Evolutionary conservation across 2,888 invertebrate species (phyloP).

Genomic region (Atethmia centrago): DNA sequence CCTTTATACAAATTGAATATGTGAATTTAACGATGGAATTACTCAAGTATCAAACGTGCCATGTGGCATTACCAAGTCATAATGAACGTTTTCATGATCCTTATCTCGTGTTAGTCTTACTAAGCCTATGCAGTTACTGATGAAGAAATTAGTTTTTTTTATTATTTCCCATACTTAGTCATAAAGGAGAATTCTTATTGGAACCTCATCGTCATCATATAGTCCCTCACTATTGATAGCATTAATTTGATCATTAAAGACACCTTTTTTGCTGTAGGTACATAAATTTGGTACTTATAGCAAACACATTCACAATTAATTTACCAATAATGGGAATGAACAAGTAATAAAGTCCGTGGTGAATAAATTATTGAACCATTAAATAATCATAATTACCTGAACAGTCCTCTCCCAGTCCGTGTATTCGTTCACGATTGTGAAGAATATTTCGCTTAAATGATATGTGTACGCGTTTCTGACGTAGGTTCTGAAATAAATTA

Average conservation of each 20-base stretch:
- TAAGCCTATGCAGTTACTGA: no score
- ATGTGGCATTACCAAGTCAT: neutral
- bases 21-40: neutral
- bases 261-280: no score
- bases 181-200: neutral
- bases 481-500: slow-evolving; percentile 92
- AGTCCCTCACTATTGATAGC: no score
- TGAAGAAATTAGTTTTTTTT: no score
- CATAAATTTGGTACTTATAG: no score
- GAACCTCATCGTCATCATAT: neutral
- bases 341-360: slow-evolving; percentile 47
- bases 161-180: neutral
- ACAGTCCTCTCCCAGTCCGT: slow-evolving; percentile 99
- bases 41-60: neutral
- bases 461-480: slow-evolving; percentile 98
- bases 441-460: slow-evolving; percentile 99
- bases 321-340: slow-evolving; percentile 33
- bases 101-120: neutral
- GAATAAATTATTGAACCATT: slow-evolving; percentile 41
- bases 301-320: slow-evolving; percentile 27
- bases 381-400: slow-evolving; percentile 77
- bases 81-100: neutral
- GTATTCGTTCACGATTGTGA: slow-evolving; percentile 98
- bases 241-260: neutral
- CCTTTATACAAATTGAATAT: neutral